Base-by-base conservation (phyloP, 2,888 invertebrate species). In the Acheta domesticus region DNA sequence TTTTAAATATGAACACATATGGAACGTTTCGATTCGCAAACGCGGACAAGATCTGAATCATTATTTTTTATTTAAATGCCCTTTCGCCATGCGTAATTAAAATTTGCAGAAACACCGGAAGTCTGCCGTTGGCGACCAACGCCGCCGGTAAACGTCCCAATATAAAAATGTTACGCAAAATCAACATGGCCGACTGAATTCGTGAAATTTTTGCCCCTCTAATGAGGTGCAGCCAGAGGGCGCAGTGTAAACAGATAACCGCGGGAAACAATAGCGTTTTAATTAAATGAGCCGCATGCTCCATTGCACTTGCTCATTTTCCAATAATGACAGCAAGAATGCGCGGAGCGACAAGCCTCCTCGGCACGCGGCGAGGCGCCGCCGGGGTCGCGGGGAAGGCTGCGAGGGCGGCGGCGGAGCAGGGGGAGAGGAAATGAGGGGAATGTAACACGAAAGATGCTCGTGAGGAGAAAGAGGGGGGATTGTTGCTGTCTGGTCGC, bases 151-250 rank as follows among this genome's bases (percentile, higher is more conserved):
- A n/a, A 14, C n/a, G n/a, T 62, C 62, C 8, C 16, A 16, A 62
- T 62, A 62, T 62, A 62, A 62, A 62, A 62, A 62, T 19, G 62
- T n/a, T 62, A 19, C 62, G 62, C n/a, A 62, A 62, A 62, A 62
- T 62, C 62, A 62, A 62, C 62, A 62, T n/a, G 62, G 62, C n/a
- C 62, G n/a, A 62, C 62, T 62, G n/a, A 62, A 62, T 62, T 62
- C 14, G n/a, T 62, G 62, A n/a, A 62, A 62, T 62, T 62, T 36
- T 62, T n/a, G 62, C n/a, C n/a, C n/a, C 62, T n/a, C 62, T 62
- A 62, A 62, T n/a, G 62, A 62, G 62, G 62, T 19, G 62, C 62
- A n/a, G 62, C 62, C 16, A 14, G 62, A 62, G 62, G 62, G 62
- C 62, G 62, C 62, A 62, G 62, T 62, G 62, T 62, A 62, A 14